Base-by-base conservation (phyloP, 2,888 invertebrate species). In the Prosapia bicincta region DNA sequence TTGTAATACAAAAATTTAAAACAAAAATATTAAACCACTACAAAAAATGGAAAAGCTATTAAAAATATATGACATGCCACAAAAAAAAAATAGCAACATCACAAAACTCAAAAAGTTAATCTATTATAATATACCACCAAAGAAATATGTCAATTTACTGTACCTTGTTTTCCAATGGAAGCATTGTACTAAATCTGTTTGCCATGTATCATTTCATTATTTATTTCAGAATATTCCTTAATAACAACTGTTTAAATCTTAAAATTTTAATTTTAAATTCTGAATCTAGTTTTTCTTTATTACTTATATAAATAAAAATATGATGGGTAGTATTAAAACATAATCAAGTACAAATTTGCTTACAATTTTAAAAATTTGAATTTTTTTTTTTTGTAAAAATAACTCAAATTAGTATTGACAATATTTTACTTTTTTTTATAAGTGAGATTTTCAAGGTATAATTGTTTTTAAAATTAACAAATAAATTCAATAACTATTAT, bases 101-200 rank as follows among this genome's bases (percentile, higher is more conserved):
- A 71, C 66, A 74, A 74, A 77, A 74, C 76, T 66, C 69, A 77
- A 74, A 74, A 74, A 73, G 71, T 66, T 71, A 69, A 74, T 69
- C 54, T 43, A 66, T 68, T 20, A 54, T 76, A 30, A 69, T 67
- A 71, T 15, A 67, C 65, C 69, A 72, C 66, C 38, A 74, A 78
- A n/a, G 20, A 76, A 72, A 76, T 70, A 65, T n/a, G 5, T 54
- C 76, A 26, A 26, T 25, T 54, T 26, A 71, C 69, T 23, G 30
- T 69, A 69, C 69, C 69, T 69, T 26, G 26, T 26, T 28, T 10
- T 69, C 69, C 69, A 28, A 23, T 28, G 69, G 9, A 69, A 69
- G 69, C 69, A 69, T 69, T 69, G 13, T 30, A 28, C 28, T 54
- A 54, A 54, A 54, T n/a, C 54, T 20, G 54, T 54, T 20, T 54